phyloP scores from a whole-genome alignment of 92 coral and sea anemone genomes.

The Phenganax marumi region DNA sequence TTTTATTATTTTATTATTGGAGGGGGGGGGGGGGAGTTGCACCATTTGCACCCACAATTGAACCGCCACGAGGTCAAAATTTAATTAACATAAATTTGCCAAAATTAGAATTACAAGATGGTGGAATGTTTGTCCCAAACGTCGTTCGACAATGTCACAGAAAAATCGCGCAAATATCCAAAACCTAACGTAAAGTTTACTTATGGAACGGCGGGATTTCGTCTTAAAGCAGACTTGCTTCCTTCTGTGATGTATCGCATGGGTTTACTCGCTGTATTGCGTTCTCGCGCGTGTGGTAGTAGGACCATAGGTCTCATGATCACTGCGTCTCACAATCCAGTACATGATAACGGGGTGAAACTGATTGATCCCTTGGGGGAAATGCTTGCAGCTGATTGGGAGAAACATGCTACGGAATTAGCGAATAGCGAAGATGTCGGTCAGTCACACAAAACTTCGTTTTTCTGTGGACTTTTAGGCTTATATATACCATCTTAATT shows the following conservation, averaged over 20 bases:
- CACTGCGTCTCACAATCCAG: slow-evolving; percentile 98
- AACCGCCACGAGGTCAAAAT: too few species aligned
- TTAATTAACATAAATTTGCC: background rate
- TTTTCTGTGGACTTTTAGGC: too few species aligned
- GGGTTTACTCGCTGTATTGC: slow-evolving; percentile 89
- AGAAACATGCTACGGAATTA: slow-evolving; percentile 72
- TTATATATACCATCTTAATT: too few species aligned
- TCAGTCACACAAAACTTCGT: background rate
- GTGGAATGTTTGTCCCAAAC: slow-evolving; percentile 26
- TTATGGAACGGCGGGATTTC: slow-evolving; percentile 98
- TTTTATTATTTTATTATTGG: background rate
- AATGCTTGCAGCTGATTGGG: slow-evolving; percentile 94
- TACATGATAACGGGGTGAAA: slow-evolving; percentile 92
- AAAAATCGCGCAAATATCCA: slow-evolving; percentile 67
- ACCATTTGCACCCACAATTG: background rate
- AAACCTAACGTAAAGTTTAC: slow-evolving; percentile 74
- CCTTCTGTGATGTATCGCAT: slow-evolving; percentile 95
- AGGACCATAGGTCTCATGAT: slow-evolving; percentile 83
- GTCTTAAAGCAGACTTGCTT: slow-evolving; percentile 65
- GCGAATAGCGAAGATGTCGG: slow-evolving; percentile 78
- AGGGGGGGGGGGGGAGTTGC: background rate
- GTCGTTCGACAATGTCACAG: slow-evolving; percentile 62
- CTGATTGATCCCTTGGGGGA: slow-evolving; percentile 96
- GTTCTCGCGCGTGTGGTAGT: slow-evolving; percentile 81
- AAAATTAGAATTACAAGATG: slow-evolving; percentile 6